Percentiles rank a stretch among this genome's conserved stretches.
These are phyloP conservation scores for Tipula confusa DNA, from an alignment of 2,888 invertebrate species.

Conservation along the genomic window DNA sequence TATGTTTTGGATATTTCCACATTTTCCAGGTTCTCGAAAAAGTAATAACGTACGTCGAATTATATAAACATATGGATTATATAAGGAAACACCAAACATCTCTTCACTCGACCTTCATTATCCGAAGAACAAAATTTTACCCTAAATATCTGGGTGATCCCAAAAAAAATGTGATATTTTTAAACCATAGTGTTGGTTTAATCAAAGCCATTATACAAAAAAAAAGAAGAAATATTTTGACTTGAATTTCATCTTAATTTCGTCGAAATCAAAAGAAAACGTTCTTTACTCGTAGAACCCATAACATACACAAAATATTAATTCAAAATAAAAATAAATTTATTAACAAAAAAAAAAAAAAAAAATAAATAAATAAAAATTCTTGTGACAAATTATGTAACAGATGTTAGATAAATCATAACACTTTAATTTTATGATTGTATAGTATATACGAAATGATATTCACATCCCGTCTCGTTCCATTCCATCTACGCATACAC, in stretches of 20 bases:
- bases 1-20: no score
- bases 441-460: background rate
- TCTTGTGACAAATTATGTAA: slow-evolving; percentile 17
- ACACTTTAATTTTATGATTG: background rate
- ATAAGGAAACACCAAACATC: background rate
- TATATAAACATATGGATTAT: background rate
- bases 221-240: background rate
- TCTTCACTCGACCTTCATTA: background rate
- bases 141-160: slow-evolving; percentile 1
- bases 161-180: background rate
- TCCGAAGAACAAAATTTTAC: background rate
- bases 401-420: slow-evolving; percentile 25
- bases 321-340: slow-evolving; percentile 3
- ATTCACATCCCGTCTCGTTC: background rate
- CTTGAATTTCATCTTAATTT: background rate
- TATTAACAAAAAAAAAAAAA: background rate
- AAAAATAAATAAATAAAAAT: no score
- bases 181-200: no score
- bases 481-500: background rate
- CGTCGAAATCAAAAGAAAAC: background rate
- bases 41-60: no score
- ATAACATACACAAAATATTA: background rate
- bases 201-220: background rate
- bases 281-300: background rate
- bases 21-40: no score